Evolutionary conservation across 2,888 invertebrate genomes (phyloP), one percentile per base, ranked within the genome.

Genomic region (Nymphalis c-album): DNA sequence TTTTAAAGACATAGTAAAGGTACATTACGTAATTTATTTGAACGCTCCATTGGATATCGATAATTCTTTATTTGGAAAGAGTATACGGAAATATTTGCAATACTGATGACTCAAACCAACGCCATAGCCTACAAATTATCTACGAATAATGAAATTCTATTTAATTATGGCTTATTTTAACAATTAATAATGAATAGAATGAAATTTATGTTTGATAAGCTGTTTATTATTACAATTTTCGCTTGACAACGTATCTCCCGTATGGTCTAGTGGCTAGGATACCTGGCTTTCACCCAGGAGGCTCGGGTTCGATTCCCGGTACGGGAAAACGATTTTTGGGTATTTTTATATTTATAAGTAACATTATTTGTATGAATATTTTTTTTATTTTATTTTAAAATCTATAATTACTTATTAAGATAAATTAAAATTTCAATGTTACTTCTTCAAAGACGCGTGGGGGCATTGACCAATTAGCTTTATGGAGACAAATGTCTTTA

Each of bases 221-320:
- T 8, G 10, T 1, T 18, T 20, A 50, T 50, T 3, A 51, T 13
- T 22, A 4, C 3, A 51, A 20, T 22, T 51, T 51, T 51, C 16
- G 22, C 6, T 16, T 1, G 0, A 1, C 1, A 10, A 16, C 0
- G 1, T 4, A 35, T 31, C 31, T 55, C 55, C 55, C 55, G 55
- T 93, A 93, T 93, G 92, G 93, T 94, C 94, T 94, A 94, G 93
- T 94, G 94, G 94, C 93, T 93, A 94, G 93, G 94, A 94, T 94
- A 94, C 93, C 94, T 94, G 94, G 94, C 94, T 94, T 93, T 94
- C 94, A 94, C 93, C 94, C 94, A 94, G 94, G 94, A 94, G 94
- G 94, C 94, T 94, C 94, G 94, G 94, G 94, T 94, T 94, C 94
- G 94, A 94, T 94, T 94, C 94, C 94, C 94, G 94, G 94, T 94